These are phyloP conservation scores for Mythimna loreyi DNA, from an alignment of 2,888 invertebrate genomes.

Conservation along the genomic window DNA sequence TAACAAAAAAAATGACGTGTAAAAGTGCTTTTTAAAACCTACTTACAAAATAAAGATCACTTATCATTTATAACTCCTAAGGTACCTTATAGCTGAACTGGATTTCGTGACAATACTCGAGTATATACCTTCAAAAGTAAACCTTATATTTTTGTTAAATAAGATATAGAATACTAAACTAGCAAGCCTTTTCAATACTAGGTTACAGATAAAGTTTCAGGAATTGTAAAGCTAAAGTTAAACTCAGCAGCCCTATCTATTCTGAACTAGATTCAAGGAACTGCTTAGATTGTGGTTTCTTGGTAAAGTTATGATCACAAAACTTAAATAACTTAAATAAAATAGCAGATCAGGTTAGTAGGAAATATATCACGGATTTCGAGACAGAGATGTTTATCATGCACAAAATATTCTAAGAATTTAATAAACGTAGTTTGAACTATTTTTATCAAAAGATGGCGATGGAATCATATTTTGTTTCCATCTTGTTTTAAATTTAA, in stretches of 20 bases:
- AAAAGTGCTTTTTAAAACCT: too few species aligned
- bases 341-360: background rate
- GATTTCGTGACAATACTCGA: too few species aligned
- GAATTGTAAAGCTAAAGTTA: constrained; percentile 21
- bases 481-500: background rate
- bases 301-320: constrained; percentile 17
- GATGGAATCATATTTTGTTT: background rate
- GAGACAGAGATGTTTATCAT: background rate
- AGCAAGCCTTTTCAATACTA: background rate
- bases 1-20: too few species aligned
- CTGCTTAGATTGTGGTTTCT: constrained; percentile 31
- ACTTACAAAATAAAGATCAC: too few species aligned
- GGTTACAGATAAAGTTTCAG: constrained; percentile 13
- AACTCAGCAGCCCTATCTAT: constrained; percentile 40
- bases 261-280: constrained; percentile 33
- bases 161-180: background rate
- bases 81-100: too few species aligned
- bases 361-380: background rate
- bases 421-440: background rate
- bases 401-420: background rate
- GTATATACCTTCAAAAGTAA: background rate
- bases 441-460: background rate
- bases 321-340: constrained; percentile 16
- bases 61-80: too few species aligned
- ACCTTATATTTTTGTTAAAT: background rate